These are phyloP conservation scores for Sipha flava DNA, from an alignment of 1,140 invertebrate species.

Conservation along the genomic window DNA sequence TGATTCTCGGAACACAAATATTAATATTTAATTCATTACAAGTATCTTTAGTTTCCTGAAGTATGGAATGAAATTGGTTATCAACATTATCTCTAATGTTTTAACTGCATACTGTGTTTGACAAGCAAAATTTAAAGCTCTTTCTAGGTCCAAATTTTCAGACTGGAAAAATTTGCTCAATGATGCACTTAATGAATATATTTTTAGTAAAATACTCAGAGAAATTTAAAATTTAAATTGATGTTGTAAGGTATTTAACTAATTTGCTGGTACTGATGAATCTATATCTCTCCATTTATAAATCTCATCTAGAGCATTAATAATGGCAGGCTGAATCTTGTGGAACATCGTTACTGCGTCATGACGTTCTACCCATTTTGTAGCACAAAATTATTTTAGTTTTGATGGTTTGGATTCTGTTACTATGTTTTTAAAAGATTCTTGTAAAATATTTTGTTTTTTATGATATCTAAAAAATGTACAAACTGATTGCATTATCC, in stretches of 20 bases:
- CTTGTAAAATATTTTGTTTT: not conserved
- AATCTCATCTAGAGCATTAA: not conserved
- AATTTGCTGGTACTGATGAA: not conserved
- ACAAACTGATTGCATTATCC: slow-evolving; percentile 32
- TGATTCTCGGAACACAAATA: too few species aligned
- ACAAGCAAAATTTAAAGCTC: not conserved
- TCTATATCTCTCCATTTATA: not conserved
- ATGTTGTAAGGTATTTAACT: not conserved
- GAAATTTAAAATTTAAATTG: not conserved
- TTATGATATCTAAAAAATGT: slow-evolving; percentile 24
- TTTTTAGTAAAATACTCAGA: not conserved
- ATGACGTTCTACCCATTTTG: not conserved
- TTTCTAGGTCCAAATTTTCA: not conserved
- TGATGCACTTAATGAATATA: not conserved
- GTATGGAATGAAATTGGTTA: too few species aligned
- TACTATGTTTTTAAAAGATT: not conserved
- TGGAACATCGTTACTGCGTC: not conserved
- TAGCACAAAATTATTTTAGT: not conserved
- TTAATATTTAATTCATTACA: too few species aligned
- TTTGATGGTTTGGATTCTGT: not conserved
- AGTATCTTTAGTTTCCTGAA: too few species aligned
- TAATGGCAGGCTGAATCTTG: not conserved
- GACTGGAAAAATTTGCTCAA: not conserved
- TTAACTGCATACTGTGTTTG: too few species aligned
- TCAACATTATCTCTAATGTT: too few species aligned